phyloP scores from a whole-genome alignment of 2,113 vertebrate species.

The Anser cygnoides region DNA sequence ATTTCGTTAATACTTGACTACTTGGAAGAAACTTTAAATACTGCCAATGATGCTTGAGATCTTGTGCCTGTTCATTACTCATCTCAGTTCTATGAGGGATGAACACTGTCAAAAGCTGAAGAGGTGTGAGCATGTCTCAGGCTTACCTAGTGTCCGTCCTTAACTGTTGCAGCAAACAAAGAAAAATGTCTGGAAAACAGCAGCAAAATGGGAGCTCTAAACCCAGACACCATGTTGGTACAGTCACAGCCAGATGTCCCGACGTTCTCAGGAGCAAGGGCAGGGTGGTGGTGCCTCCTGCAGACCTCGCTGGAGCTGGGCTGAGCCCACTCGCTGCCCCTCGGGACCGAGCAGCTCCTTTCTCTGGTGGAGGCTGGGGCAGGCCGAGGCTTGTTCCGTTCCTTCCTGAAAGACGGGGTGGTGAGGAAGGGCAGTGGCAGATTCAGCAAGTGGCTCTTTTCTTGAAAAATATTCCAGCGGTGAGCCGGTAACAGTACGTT shows the following conservation, averaged over 20 bases:
- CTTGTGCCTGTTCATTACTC: neutral
- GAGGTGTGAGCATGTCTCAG: neutral
- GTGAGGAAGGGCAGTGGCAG: neutral
- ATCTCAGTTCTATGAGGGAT: neutral
- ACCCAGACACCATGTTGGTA: no score
- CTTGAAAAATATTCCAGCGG: conserved; percentile 27
- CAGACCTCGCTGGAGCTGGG: neutral
- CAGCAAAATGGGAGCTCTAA: neutral
- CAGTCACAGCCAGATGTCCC: neutral
- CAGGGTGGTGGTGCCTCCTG: neutral
- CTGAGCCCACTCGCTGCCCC: neutral
- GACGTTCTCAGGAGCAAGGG: neutral
- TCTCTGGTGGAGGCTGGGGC: neutral
- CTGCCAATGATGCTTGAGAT: neutral
- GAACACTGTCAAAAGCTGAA: neutral
- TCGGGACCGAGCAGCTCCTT: neutral
- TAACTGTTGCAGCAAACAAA: neutral
- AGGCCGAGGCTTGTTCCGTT: neutral
- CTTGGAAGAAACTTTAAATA: conserved; percentile 15
- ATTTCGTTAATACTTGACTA: neutral
- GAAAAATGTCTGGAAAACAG: neutral
- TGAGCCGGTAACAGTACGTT: conserved; percentile 9
- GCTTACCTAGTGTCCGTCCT: neutral
- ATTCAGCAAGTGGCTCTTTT: conserved; percentile 36
- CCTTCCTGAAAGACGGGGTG: neutral